Base-by-base conservation (phyloP, 2,888 invertebrate genomes). In the Liopterus haemorrhoidalis region DNA sequence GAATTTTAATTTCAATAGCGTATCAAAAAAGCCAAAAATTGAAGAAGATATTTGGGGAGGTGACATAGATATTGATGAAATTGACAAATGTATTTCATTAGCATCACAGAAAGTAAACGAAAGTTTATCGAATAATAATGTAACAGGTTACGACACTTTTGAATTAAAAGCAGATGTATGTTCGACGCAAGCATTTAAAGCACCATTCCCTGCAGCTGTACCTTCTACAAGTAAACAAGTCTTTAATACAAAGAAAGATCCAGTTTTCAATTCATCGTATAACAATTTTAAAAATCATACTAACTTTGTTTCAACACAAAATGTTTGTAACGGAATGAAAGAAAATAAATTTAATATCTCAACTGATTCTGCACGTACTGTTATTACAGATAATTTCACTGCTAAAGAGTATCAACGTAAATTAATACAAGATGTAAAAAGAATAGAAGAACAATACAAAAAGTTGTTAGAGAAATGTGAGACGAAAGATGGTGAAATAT, bases 391-490 rank as follows among this genome's bases (percentile, higher is more conserved):
- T 18, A 19, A 20, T 12, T 12, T 20, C 4, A 28, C 31, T 6
- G 18, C 27, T 15, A 12, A 38, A 3, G 39, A 39, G 19, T 19
- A 27, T 19, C 15, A 14, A 38, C 15, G 27, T 11, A 24, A 45
- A 25, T 14, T 45, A 18, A 19, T 25, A 15, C 20, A 38, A 25
- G 31, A 44, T 31, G 32, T 44, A 16, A 21, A 73, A 32, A 68
- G 68, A 49, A 63, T 72, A 1, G 69, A 68, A 42, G 65, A 64
- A 20, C 69, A 70, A 41, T 72, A 73, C 50, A 69, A 45, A 27
- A 45, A 33, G 25, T 12, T 45, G 12, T 14, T 27, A n/a, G 38
- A 27, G 15, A 21, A 12, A 4, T 25, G 25, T 18, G 33, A 32
- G 33, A 25, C 39, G 2, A 45, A 45, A 39, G 28, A 38, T 33